Base-by-base conservation (phyloP, 2,797 vertebrate species). In the Rhinophrynus dorsalis region DNA sequence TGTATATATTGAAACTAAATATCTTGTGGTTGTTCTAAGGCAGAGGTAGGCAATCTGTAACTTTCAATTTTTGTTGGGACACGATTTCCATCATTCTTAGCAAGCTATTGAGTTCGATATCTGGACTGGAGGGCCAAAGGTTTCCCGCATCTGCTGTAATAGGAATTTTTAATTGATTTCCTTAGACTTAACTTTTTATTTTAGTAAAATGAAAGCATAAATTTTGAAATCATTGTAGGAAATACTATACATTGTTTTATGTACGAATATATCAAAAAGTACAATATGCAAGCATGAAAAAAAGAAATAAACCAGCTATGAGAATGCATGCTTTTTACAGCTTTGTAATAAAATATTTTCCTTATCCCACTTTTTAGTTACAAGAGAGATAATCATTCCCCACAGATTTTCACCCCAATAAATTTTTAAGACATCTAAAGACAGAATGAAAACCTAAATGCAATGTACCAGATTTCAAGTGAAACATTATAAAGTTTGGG, bases 271-370 rank as follows among this genome's bases (percentile, higher is more conserved):
- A 59, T 52, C 9, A 15, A 44, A 56, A 51, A 73, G 35, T 66
- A 50, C 45, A 59, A 54, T 66, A 59, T 52, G 26, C 61, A 72
- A 65, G 60, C 60, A 58, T 52, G 23, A 44, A 55, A 56, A 56
- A 37, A 26, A 15, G 45, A 20, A 42, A 26, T 45, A 35, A 52
- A 52, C 21, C 3, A 33, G 51, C 20, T 33, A 60, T 73, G 20
- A 71, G n/a, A 64, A 52, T 59, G 15, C 54, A 72, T 66, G 61
- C 45, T 44, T 54, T 50, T 24, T 65, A 51, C 17, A 18, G n/a
- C 1, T 44, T 52, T 51, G 5, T 42, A 42, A 44, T 9, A 58
- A 48, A 48, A 11, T 30, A 10, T 11, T 51, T 60, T 65, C 10
- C 26, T 12, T 40, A 21, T 26, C 21, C 45, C 15, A 67, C n/a